These are phyloP conservation scores for Glossophaga mutica DNA, from an alignment of 2,797 vertebrate species.

Conservation along the genomic window DNA sequence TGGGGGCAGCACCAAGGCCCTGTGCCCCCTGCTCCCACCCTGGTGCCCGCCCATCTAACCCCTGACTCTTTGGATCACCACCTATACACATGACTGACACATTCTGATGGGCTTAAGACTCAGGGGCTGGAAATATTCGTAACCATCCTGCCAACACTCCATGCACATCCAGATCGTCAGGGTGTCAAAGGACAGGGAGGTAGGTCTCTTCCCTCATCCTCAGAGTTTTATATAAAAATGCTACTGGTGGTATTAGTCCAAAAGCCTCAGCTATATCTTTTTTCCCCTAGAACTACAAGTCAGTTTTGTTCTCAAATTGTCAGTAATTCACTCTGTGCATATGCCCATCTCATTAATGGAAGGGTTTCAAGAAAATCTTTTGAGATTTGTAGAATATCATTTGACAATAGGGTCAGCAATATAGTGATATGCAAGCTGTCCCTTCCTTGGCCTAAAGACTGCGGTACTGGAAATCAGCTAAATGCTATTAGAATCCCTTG, in stretches of 20 bases:
- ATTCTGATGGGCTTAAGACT: not conserved
- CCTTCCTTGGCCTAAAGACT: not conserved
- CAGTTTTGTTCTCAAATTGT: not conserved
- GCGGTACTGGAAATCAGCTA: not conserved
- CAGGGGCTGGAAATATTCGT: not conserved
- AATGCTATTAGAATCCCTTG: not conserved
- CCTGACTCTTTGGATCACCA: not conserved
- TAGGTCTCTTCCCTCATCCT: not conserved
- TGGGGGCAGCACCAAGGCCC: not conserved
- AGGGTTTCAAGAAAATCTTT: not conserved
- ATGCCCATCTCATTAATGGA: not conserved
- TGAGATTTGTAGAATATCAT: not conserved
- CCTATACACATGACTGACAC: no score
- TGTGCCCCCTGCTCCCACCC: no score
- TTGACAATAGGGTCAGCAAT: not conserved
- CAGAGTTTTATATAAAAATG: not conserved
- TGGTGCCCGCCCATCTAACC: no score
- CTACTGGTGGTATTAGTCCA: not conserved
- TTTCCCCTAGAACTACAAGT: not conserved
- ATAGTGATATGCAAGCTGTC: not conserved
- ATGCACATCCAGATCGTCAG: not conserved
- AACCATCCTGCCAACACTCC: no score
- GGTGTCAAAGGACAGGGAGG: not conserved
- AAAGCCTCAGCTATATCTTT: not conserved
- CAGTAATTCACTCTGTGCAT: not conserved